Base-by-base conservation (phyloP, 2,113 vertebrate species). In the Noturus placidus region DNA sequence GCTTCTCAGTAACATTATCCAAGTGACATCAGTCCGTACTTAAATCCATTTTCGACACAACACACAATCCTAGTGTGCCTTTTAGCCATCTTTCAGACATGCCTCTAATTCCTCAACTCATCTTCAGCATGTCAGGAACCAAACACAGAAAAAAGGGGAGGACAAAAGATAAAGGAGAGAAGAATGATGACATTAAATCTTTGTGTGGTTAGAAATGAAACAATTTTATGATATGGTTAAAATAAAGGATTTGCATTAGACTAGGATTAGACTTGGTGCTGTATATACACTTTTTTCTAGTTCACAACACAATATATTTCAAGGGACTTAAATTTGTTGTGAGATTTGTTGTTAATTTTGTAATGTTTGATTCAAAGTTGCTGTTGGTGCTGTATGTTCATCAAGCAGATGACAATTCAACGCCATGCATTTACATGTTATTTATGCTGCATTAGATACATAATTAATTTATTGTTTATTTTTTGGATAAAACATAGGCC, bases 11-110 rank as follows among this genome's bases (percentile, higher is more conserved):
- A 94, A 95, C 91, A 82, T 35, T 79, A 95, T 92, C 93, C 76
- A 56, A 89, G 89, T 94, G 91, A 95, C 93, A 93, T 95, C 92
- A 93, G 83, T 88, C 87, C 90, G 90, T 92, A 90, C 91, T 91
- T 86, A 86, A 88, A 86, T 87, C 90, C 90, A 90, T 92, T 93
- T 93, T 94, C 89, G 72, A 61, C 19, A 88, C 89, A 86, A 90
- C 92, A 92, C n/a, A 90, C 74, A 88, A 89, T 86, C 57, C 11
- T n/a, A 27, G 46, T 81, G 54, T 61, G 79, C 83, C 70, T 84
- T 81, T 91, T 88, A 89, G 91, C 92, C 92, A 93, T 84, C 89
- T 92, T 89, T 93, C 90, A 89, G 84, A 87, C 46, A 84, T 82
- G 83, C 83, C 79, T n/a, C 42, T 80, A 74, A 89, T 85, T 87